phyloP scores from a whole-genome alignment of 2,888 invertebrate species.

The Philereme vetulata region DNA sequence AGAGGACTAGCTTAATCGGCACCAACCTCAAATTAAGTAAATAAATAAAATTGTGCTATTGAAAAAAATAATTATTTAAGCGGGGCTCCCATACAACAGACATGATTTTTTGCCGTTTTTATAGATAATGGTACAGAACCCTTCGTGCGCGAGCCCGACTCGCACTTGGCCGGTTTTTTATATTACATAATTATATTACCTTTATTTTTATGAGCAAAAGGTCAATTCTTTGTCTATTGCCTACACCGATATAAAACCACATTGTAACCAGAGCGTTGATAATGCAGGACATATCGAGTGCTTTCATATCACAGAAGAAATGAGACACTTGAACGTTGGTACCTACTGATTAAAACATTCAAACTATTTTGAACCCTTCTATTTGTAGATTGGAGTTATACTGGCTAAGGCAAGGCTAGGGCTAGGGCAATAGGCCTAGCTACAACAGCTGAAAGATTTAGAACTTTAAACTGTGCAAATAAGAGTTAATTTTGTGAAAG shows the following conservation, averaged over 20 bases:
- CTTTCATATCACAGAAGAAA: conserved; percentile 23
- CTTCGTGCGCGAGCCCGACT: too few species aligned
- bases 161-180: too few species aligned
- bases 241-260: conserved; percentile 32
- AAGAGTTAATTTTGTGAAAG: conserved; percentile 1
- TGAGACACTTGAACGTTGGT: conserved; percentile 23
- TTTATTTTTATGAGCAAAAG: not conserved
- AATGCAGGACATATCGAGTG: conserved; percentile 37
- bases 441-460: conserved; percentile 1
- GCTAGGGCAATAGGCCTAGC: too few species aligned
- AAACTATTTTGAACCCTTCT: conserved; percentile 6
- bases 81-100: too few species aligned
- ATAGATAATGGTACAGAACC: too few species aligned
- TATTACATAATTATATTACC: too few species aligned
- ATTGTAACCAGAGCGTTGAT: conserved; percentile 41
- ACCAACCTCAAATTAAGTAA: too few species aligned
- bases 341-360: not conserved
- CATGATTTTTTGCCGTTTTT: too few species aligned
- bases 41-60: too few species aligned
- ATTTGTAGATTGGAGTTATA: not conserved
- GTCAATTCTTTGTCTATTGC: conserved; percentile 29
- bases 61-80: too few species aligned
- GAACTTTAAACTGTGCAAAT: not conserved
- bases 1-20: too few species aligned
- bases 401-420: not conserved